Evolutionary conservation across 2,113 vertebrate species (phyloP).

Genomic region (Phrynosoma blainvillii): DNA sequence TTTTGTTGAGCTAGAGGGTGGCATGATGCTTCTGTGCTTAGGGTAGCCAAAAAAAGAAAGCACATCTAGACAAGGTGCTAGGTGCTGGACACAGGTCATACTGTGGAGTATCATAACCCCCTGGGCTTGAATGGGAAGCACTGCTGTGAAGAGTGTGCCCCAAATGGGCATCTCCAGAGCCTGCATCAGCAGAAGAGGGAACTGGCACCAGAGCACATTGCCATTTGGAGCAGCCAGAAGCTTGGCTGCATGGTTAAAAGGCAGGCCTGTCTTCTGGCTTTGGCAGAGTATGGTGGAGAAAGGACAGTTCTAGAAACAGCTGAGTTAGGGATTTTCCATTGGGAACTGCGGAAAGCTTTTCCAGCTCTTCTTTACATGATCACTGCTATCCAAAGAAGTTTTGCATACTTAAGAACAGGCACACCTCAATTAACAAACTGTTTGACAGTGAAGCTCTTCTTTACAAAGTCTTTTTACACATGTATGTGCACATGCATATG

Average conservation of each 20-base stretch:
- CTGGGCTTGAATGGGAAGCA: background rate
- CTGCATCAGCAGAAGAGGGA: background rate
- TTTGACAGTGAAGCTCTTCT: too few species aligned
- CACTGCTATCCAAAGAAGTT: background rate
- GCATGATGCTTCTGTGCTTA: background rate
- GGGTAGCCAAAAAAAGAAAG: background rate
- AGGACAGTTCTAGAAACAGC: conserved; percentile 34
- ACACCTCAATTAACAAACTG: too few species aligned
- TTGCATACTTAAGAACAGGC: background rate
- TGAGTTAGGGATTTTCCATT: conserved; percentile 44
- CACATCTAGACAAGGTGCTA: background rate
- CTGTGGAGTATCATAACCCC: background rate
- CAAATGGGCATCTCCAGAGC: background rate
- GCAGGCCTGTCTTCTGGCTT: background rate
- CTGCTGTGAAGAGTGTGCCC: background rate
- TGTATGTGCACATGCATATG: too few species aligned
- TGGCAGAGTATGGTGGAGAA: background rate
- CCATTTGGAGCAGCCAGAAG: background rate
- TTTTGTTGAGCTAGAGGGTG: background rate
- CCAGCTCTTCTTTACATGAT: background rate
- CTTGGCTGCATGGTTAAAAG: conserved; percentile 9
- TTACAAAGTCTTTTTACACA: too few species aligned
- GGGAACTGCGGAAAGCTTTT: conserved; percentile 4
- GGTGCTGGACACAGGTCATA: background rate
- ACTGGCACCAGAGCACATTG: background rate